Conservation (phyloP, 2,797 vertebrate genomes). For the Lates japonicus region DNA sequence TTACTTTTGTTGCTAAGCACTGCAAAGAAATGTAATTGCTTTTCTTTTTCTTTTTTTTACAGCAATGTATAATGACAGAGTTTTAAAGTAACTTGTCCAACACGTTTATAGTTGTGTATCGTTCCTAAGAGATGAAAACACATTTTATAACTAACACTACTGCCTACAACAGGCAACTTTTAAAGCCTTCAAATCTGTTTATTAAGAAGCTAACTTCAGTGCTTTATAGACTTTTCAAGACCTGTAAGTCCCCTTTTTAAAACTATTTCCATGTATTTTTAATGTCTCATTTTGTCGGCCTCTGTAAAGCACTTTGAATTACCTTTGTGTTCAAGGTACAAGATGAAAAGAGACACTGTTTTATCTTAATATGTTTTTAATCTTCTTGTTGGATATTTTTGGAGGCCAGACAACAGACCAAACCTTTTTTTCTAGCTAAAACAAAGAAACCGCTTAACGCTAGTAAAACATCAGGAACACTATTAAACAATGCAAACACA, state of each 20-base stretch:
- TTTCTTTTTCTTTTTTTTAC: not conserved
- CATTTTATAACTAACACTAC: not conserved
- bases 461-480: not conserved
- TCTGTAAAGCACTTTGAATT: too few relatives aligned
- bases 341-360: slow-evolving; percentile 5
- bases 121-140: too few relatives aligned
- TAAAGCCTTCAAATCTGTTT: too few relatives aligned
- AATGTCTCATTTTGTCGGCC: too few relatives aligned
- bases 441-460: not conserved
- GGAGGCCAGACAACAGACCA: slow-evolving; percentile 10
- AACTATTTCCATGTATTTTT: too few relatives aligned
- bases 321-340: not conserved
- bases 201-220: too few relatives aligned
- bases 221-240: too few relatives aligned
- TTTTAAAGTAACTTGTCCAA: too few relatives aligned
- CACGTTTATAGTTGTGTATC: too few relatives aligned
- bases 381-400: slow-evolving; percentile 22
- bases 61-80: too few relatives aligned
- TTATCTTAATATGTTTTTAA: slow-evolving; percentile 51
- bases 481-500: slow-evolving; percentile 1
- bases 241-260: too few relatives aligned
- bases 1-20: too few relatives aligned
- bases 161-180: not conserved
- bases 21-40: not conserved
- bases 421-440: not conserved